Evolutionary conservation across 2,888 invertebrate species (phyloP).

Genomic region (Catonia carolina): DNA sequence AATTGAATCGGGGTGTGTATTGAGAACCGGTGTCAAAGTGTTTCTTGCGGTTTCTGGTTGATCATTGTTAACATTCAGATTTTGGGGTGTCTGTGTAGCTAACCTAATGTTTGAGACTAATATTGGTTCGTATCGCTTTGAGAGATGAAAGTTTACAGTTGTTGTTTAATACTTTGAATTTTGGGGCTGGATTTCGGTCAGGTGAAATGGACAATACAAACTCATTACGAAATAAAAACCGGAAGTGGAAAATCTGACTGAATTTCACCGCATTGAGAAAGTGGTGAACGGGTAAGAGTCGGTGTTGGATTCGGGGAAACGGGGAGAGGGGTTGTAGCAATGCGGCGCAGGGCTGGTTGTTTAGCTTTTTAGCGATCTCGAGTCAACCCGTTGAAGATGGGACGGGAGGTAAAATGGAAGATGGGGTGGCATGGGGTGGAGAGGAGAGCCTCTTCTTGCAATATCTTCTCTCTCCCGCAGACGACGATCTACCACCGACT

Average conservation of each 20-base stretch:
- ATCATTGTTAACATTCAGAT: too few relatives aligned
- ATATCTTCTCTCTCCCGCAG: conserved; percentile 12
- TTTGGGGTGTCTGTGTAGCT: too few relatives aligned
- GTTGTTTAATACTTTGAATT: too few relatives aligned
- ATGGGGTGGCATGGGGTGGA: neutral
- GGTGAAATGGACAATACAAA: too few relatives aligned
- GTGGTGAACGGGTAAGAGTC: conserved; percentile 14
- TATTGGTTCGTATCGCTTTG: too few relatives aligned
- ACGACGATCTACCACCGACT: conserved; percentile 13
- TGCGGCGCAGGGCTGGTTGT: conserved; percentile 23
- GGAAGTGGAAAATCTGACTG: conserved; percentile 23
- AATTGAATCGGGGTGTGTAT: too few relatives aligned
- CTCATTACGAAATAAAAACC: conserved; percentile 9
- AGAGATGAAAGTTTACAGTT: too few relatives aligned
- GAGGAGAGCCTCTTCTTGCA: conserved; percentile 9
- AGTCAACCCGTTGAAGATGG: conserved; percentile 19
- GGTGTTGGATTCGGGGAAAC: conserved; percentile 17
- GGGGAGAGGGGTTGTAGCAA: conserved; percentile 22
- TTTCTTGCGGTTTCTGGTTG: too few relatives aligned
- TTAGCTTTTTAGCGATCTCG: conserved; percentile 28
- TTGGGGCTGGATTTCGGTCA: too few relatives aligned
- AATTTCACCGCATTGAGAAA: conserved; percentile 25
- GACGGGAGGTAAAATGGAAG: conserved; percentile 4
- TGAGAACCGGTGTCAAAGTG: too few relatives aligned
- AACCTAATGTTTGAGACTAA: too few relatives aligned